Evolutionary conservation across 1,140 invertebrate genomes (phyloP), one percentile per base, ranked within the genome.

Genomic region (Heterodera carotae): DNA sequence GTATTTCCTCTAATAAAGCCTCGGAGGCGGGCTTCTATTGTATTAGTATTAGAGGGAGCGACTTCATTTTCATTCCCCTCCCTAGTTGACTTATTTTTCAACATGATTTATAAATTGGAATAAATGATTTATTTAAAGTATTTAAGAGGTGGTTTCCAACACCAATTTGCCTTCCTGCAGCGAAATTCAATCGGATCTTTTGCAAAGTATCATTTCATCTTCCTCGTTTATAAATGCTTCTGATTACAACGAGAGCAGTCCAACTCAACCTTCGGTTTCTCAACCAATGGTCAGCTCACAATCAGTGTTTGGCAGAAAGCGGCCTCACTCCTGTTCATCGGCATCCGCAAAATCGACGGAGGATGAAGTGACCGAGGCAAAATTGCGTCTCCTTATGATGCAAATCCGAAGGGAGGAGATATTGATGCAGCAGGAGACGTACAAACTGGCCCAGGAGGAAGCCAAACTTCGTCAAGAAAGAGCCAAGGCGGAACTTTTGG

Each of bases 381-480:
- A 76, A 56, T 43, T 76, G 18, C 31, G 29, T 7, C 43, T 71
- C 33, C 8, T 76, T 25, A 62, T 64, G n/a, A 33, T 76, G 36
- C 66, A 76, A 76, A 29, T 76, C 62, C 70, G 70, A 69, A 36
- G 34, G 25, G 75, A 76, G 25, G 75, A 76, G 29, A 43, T 69
- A 22, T 2, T 76, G 27, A 53, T 76, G n/a, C 27, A 36, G 29
- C 75, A 76, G 39, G 75, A 76, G 31, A 43, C 56, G 34, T 48
- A 67, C 33, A 76, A 48, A 56, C 33, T 76, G 43, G 33, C 62
- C 2, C 75, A 76, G 36, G 75, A 76, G 70, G 59, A 76, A 56
- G 75, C 75, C 25, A 76, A 76, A 53, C 67, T 66, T 31, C 34
- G 75, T 27, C 75, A 76, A 10, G 75, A 76, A 68, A 29, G 70